Evolutionary conservation across 1,140 invertebrate species (phyloP), one percentile per base, ranked within the genome.

Genomic region (Amphibalanus amphitrite): DNA sequence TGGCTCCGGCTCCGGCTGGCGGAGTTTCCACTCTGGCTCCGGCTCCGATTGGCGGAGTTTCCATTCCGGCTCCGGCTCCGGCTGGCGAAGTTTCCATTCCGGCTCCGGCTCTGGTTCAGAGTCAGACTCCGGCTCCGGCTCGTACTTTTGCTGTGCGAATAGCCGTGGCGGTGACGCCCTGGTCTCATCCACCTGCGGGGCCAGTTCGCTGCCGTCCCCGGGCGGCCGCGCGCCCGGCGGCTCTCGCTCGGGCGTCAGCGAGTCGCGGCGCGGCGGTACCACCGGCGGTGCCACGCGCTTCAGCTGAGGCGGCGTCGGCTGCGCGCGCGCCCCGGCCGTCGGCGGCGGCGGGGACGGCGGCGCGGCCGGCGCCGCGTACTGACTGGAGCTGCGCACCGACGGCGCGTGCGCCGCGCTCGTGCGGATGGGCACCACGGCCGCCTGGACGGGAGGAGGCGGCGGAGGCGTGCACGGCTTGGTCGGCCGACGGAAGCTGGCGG

Each of bases 361-460:
- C 23, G 6, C 65, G 28, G 65, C 65, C 26, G 65, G 26, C n/a
- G 26, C 28, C 65, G 65, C 4, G 10, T 28, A 28, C 65, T 67
- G 65, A 17, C 65, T 67, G 65, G 26, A 10, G 23, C 10, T 28
- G 65, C 65, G 65, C 65, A 67, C 26, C 6, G 65, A 67, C 65
- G 65, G 65, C 65, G 65, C 65, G 65, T 67, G 65, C 3, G 65
- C 26, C 6, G 65, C n/a, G 8, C 23, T 10, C 17, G 65, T 67
- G 65, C 65, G 65, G 28, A 67, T 67, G n/a, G 65, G 65, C 65
- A 67, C 65, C n/a, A 67, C n/a, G 3, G n/a, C 65, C n/a, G 28
- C 28, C 26, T 67, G 65, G n/a, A 67, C 65, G 3, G 65, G 65
- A n/a, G 65, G 65, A n/a, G 65, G 65, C 65, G 65, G 65, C 65